A percentile compares a stretch with the other conserved stretches of the same genome.
These are phyloP conservation scores for Piliocolobus tephrosceles DNA, from an alignment of 2,113 vertebrate genomes.

Conservation along the genomic window DNA sequence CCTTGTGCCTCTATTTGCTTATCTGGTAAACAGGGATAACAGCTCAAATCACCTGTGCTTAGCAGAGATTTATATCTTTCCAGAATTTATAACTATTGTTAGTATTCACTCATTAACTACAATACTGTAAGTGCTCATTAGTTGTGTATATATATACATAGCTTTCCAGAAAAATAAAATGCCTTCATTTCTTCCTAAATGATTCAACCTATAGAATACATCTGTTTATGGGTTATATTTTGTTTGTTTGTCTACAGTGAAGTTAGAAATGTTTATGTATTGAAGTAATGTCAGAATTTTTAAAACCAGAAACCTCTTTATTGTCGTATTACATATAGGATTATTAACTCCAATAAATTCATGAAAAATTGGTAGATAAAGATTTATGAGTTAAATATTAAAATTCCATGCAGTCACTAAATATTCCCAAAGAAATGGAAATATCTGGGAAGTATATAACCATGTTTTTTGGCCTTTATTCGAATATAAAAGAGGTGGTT, in stretches of 20 bases:
- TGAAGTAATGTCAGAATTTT: background rate
- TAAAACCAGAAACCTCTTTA: background rate
- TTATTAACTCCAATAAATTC: background rate
- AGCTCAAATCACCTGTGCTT: background rate
- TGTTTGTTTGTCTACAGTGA: background rate
- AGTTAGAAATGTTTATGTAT: background rate
- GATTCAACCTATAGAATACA: background rate
- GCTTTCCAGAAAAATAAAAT: background rate
- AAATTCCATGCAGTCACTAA: conserved; percentile 14
- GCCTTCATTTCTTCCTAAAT: background rate
- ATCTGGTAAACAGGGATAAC: background rate
- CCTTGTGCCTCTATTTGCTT: background rate
- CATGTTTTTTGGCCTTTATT: background rate
- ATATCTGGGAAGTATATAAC: background rate
- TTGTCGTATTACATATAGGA: background rate
- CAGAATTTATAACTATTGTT: background rate
- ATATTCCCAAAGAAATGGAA: conserved; percentile 45
- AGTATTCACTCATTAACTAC: background rate
- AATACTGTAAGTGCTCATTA: background rate
- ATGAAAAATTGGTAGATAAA: background rate
- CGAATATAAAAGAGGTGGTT: conserved; percentile 6
- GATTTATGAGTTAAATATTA: conserved; percentile 29
- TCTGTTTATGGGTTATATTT: background rate
- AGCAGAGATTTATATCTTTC: background rate
- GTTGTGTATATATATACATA: background rate